Evolutionary conservation across 2,113 vertebrate species (phyloP).

Genomic region (Talpa occidentalis): DNA sequence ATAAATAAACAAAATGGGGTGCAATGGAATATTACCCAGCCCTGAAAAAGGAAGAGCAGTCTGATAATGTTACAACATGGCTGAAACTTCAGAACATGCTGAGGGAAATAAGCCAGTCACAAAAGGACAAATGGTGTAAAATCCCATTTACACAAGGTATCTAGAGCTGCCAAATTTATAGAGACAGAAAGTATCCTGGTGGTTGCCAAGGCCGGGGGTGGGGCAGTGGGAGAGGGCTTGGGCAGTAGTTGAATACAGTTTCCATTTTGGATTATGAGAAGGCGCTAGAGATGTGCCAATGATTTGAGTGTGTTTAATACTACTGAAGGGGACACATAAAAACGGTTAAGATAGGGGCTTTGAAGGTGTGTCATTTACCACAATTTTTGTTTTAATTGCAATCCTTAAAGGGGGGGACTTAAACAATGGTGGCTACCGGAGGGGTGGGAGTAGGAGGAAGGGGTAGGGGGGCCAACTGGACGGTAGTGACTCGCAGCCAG

Average conservation of each 20-base stretch:
- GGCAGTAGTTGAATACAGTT: neutral
- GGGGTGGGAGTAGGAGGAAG: neutral
- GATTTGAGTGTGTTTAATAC: too few relatives aligned
- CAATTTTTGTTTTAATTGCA: neutral
- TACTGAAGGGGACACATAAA: neutral
- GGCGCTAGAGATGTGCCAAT: neutral
- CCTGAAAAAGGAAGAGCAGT: neutral
- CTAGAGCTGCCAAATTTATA: neutral
- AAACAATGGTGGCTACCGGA: neutral
- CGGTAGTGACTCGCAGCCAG: neutral
- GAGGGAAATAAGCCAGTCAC: neutral
- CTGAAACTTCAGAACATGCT: neutral
- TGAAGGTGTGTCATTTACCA: neutral
- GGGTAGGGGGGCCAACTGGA: neutral
- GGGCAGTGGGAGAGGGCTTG: fast-evolving
- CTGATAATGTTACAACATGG: neutral
- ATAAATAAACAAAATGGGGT: too few relatives aligned
- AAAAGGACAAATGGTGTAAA: neutral
- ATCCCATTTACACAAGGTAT: fast-evolving
- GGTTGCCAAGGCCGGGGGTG: neutral
- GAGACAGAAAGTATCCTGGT: neutral
- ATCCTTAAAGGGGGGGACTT: neutral
- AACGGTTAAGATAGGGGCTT: neutral
- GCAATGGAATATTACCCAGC: neutral
- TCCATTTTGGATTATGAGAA: neutral